A percentile compares a stretch with the other conserved stretches of the same genome.
Conservation (phyloP, 1,140 invertebrate species). For the Cyrtorhinus lividipennis region DNA sequence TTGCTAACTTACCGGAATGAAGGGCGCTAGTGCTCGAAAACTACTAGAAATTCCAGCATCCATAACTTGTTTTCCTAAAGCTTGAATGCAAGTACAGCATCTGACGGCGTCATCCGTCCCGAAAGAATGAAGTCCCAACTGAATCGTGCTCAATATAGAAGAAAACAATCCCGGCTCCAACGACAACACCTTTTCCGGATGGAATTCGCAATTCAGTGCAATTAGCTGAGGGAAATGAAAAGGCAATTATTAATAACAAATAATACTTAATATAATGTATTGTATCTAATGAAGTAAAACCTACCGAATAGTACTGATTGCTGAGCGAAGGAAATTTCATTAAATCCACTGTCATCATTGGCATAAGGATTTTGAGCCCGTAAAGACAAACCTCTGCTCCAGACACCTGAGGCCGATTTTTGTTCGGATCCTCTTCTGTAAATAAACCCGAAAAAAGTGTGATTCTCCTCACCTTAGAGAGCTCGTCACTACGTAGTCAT, state of each 20-base stretch:
- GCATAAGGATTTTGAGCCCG: constrained; percentile 57
- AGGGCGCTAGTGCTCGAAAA: constrained; percentile 41
- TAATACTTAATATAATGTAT: no score
- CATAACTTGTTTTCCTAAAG: constrained; percentile 35
- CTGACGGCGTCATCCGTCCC: constrained; percentile 44
- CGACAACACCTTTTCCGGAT: constrained; percentile 38
- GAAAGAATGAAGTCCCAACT: constrained; percentile 51
- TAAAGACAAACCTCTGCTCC: constrained; percentile 50
- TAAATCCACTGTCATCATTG: constrained; percentile 57
- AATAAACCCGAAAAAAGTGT: no score
- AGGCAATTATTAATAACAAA: no score
- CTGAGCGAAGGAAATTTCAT: constrained; percentile 55
- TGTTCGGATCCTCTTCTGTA: not conserved
- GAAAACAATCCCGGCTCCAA: constrained; percentile 42
- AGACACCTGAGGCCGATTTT: constrained; percentile 29
- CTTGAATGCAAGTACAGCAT: constrained; percentile 50
- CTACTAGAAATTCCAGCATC: constrained; percentile 28
- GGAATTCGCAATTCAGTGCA: not conserved
- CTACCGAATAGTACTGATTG: constrained; percentile 39
- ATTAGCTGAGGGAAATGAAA: no score
- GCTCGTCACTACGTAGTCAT: no score
- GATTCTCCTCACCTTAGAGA: no score
- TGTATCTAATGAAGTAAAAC: no score
- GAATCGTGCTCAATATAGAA: constrained; percentile 44
- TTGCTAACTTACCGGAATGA: constrained; percentile 47